Evolutionary conservation across 2,113 vertebrate species (phyloP), one percentile per base, ranked within the genome.

Genomic region (Tyto alba): DNA sequence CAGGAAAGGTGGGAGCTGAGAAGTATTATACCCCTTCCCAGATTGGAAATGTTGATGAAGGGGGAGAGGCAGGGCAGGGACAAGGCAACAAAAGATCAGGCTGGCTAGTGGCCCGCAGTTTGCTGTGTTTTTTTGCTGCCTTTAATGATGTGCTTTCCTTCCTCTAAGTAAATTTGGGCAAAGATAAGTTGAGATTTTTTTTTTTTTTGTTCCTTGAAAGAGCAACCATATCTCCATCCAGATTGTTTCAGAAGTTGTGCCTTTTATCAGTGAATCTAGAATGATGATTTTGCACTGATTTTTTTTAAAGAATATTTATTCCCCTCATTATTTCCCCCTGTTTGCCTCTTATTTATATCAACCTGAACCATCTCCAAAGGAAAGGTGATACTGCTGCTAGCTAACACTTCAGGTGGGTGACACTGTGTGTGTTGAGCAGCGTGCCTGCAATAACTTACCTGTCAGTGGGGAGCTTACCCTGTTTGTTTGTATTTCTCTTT

Each of bases 401-500:
- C 67, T 80, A 75, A 66, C 7, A 11, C 85, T 94, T 96, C 25
- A 48, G 48, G 66, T 91, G 66, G 78, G 36, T 64, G 79, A 67
- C 23, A 34, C 56, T 64, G 48, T 72, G 36, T 90, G 36, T 62
- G n/a, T 94, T 89, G 80, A 96, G 62, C 66, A 83, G 48, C 13
- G 9, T 83, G 41, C 59, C 55, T 95, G 19, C 81, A 95, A 73
- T 71, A 86, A 84, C 73, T 84, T 74, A 71, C 43, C 68, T 76
- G 41, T 86, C 82, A 72, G 57, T 75, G 6, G 8, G 75, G 89
- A 92, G 45, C 69, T 55, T 90, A 63, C 43, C 32, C 21, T 75
- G 59, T 82, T 80, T 86, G 63, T 90, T 95, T 87, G 41, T 90
- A 26, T 88, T 95, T 95, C 67, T 93, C 30, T 94, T 88, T 76